Evolutionary conservation across 2,888 invertebrate species (phyloP).

Genomic region (Conistra vaccinii): DNA sequence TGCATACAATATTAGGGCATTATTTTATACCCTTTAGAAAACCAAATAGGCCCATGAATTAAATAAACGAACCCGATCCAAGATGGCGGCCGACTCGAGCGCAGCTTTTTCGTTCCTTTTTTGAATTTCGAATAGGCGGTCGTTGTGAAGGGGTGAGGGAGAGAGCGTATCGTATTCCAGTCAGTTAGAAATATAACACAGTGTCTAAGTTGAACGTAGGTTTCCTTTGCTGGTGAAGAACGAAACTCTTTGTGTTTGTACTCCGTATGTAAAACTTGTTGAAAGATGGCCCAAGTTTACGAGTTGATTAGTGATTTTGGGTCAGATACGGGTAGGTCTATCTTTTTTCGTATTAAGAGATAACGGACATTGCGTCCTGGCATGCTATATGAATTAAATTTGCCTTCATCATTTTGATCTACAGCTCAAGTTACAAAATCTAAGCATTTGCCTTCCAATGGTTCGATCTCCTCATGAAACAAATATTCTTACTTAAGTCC

Average conservation of each 20-base stretch:
- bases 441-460: background rate
- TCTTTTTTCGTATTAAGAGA: background rate
- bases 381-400: background rate
- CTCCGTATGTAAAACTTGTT: background rate
- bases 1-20: constrained; percentile 57
- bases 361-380: background rate
- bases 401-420: background rate
- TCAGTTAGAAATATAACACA: constrained; percentile 61
- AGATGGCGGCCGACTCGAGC: constrained; percentile 80
- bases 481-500: background rate
- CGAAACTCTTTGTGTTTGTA: constrained; percentile 23
- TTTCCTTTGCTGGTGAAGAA: constrained; percentile 33
- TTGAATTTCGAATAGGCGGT: constrained; percentile 82
- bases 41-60: constrained; percentile 65
- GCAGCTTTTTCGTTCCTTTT: constrained; percentile 83
- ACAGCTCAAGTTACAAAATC: background rate
- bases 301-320: background rate
- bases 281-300: background rate
- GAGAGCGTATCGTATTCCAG: constrained; percentile 65
- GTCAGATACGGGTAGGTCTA: background rate
- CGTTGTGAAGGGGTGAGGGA: constrained; percentile 66
- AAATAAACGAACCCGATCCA: constrained; percentile 71
- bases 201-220: constrained; percentile 57
- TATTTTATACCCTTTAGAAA: constrained; percentile 57
- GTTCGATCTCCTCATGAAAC: background rate